Evolutionary conservation across 1,140 invertebrate species (phyloP).

Genomic region (Venustaconcha ellipsiformis): DNA sequence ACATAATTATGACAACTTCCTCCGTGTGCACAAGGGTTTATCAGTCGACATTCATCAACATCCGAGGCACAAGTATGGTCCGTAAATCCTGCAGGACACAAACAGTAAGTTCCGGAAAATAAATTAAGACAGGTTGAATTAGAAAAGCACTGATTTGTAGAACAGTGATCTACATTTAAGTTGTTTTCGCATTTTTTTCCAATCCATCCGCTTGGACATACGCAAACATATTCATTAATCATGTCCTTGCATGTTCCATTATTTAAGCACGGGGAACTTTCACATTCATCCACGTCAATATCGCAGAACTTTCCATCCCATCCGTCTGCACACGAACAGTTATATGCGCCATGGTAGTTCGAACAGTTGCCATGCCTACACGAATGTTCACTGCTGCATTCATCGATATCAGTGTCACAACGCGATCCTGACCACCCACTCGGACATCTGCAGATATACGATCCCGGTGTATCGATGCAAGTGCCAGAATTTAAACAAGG

Average conservation of each 20-base stretch:
- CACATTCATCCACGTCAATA: slow-evolving; percentile 77
- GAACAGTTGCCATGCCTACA: no score
- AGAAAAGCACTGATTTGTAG: slow-evolving; percentile 75
- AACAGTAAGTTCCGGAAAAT: slow-evolving; percentile 42
- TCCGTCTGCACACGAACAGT: slow-evolving; percentile 90
- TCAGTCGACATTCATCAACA: slow-evolving; percentile 67
- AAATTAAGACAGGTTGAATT: slow-evolving; percentile 6
- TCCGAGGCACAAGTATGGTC: slow-evolving; percentile 84
- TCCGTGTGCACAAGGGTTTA: slow-evolving; percentile 62
- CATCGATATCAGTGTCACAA: no score
- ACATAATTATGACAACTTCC: slow-evolving; percentile 47
- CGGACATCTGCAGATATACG: not conserved
- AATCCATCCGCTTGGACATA: slow-evolving; percentile 81
- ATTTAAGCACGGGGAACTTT: slow-evolving; percentile 80
- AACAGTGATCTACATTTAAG: slow-evolving; percentile 74
- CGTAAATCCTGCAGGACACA: slow-evolving; percentile 81
- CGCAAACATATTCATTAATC: slow-evolving; percentile 71
- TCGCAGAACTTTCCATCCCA: slow-evolving; percentile 57
- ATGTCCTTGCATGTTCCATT: slow-evolving; percentile 48
- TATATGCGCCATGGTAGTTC: slow-evolving; percentile 33
- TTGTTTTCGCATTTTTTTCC: slow-evolving; percentile 85
- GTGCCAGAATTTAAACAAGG: not conserved
- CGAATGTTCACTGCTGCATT: no score
- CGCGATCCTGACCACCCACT: no score
- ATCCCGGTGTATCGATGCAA: not conserved